phyloP scores from a whole-genome alignment of 2,113 vertebrate species.

The Pterocles burchelli region DNA sequence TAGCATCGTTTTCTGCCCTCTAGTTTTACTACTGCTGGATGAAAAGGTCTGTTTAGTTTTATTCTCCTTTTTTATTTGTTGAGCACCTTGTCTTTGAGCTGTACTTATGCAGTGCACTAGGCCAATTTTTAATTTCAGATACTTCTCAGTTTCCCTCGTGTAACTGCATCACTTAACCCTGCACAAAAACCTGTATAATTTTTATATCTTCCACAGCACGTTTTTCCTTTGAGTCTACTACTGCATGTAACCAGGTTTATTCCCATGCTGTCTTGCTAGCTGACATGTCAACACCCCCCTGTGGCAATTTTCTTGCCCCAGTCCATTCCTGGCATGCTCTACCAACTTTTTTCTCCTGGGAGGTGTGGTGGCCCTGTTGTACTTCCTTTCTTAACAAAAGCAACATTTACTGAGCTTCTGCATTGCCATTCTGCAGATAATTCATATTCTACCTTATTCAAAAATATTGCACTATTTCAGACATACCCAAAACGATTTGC shows the following conservation, averaged over 20 bases:
- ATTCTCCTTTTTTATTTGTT: slow-evolving; percentile 49
- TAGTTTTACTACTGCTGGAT: slow-evolving; percentile 47
- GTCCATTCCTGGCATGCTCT: background rate
- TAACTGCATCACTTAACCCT: background rate
- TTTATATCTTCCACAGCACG: rapidly evolving
- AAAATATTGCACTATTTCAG: background rate
- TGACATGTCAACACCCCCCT: background rate
- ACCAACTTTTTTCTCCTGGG: background rate
- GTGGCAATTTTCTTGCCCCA: background rate
- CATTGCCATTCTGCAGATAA: background rate
- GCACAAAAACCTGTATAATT: background rate
- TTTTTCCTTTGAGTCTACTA: background rate
- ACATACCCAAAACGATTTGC: background rate
- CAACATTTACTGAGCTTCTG: background rate
- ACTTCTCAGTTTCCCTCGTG: background rate
- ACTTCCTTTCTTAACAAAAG: background rate
- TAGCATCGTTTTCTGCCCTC: slow-evolving; percentile 65
- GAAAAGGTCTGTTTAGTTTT: slow-evolving; percentile 62
- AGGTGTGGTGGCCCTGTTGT: background rate
- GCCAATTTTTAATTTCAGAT: background rate
- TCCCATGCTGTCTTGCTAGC: background rate
- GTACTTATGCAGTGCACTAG: background rate
- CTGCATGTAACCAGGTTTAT: background rate
- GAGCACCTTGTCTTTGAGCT: slow-evolving; percentile 27
- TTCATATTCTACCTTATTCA: background rate